These are phyloP conservation scores for Notechis scutatus DNA, from an alignment of 2,113 vertebrate genomes.

Conservation along the genomic window DNA sequence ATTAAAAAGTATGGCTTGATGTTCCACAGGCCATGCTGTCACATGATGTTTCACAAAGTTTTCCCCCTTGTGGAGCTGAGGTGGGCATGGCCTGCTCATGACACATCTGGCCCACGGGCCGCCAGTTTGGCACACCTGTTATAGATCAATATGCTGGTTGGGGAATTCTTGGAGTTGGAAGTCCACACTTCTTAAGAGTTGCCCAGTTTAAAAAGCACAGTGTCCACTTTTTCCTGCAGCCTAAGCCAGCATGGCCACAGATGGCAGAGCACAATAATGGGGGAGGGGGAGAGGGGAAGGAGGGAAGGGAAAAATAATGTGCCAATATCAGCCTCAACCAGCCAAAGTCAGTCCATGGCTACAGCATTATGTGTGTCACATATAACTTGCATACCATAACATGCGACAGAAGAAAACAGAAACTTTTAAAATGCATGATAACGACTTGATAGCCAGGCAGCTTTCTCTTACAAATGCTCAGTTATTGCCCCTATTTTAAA, in stretches of 20 bases:
- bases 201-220: background rate
- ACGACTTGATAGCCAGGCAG: background rate
- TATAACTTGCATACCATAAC: background rate
- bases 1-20: background rate
- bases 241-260: background rate
- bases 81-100: too few species aligned
- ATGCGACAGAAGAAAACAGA: background rate
- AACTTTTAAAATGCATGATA: background rate
- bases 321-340: background rate
- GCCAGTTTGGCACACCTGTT: background rate
- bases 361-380: background rate
- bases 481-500: background rate
- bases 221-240: background rate
- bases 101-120: too few species aligned
- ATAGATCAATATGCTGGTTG: background rate
- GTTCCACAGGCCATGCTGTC: background rate
- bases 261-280: background rate
- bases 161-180: background rate
- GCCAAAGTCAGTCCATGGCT: background rate
- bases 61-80: too few species aligned
- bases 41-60: rapidly evolving
- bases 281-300: background rate
- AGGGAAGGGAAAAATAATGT: background rate
- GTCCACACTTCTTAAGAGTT: background rate
- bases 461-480: background rate